Percentiles rank a stretch among this genome's conserved stretches.
phyloP scores from a whole-genome alignment of 2,113 vertebrate species.

The Etheostoma cragini region DNA sequence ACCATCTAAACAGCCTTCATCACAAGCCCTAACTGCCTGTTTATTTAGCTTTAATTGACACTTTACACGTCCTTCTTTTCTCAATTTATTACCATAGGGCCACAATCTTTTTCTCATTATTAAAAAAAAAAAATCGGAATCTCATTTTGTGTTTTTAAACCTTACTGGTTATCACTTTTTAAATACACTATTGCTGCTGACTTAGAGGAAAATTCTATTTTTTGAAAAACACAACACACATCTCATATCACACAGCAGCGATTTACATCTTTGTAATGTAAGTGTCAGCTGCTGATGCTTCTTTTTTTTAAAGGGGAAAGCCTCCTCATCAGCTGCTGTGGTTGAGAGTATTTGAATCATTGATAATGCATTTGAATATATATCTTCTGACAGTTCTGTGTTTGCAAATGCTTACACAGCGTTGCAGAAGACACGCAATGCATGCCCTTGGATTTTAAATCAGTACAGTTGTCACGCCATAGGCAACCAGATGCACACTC shows the following conservation, averaged over 20 bases:
- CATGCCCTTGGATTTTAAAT: constrained; percentile 45
- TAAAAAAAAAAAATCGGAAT: background rate
- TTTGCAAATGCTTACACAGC: constrained; percentile 45
- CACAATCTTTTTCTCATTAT: background rate
- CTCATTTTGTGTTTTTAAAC: background rate
- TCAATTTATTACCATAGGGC: background rate
- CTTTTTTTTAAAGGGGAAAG: constrained; percentile 8
- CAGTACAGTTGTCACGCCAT: constrained; percentile 35
- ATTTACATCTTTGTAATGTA: constrained; percentile 12
- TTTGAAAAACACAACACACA: background rate
- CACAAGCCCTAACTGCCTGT: background rate
- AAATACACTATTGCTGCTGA: background rate
- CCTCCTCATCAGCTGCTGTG: constrained; percentile 34
- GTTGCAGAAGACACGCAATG: constrained; percentile 18
- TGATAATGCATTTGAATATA: constrained; percentile 46
- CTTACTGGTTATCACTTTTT: background rate
- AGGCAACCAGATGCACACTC: background rate
- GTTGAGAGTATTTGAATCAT: constrained; percentile 43
- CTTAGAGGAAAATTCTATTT: background rate
- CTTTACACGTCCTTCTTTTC: background rate
- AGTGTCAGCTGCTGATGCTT: constrained; percentile 8
- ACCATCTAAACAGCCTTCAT: background rate
- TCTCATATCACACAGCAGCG: constrained; percentile 3
- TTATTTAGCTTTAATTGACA: background rate
- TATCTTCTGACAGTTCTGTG: constrained; percentile 54